A percentile compares a stretch with the other conserved stretches of the same genome.
phyloP scores from a whole-genome alignment of 92 coral and sea anemone species.

The Zoanthus sansibaricus region DNA sequence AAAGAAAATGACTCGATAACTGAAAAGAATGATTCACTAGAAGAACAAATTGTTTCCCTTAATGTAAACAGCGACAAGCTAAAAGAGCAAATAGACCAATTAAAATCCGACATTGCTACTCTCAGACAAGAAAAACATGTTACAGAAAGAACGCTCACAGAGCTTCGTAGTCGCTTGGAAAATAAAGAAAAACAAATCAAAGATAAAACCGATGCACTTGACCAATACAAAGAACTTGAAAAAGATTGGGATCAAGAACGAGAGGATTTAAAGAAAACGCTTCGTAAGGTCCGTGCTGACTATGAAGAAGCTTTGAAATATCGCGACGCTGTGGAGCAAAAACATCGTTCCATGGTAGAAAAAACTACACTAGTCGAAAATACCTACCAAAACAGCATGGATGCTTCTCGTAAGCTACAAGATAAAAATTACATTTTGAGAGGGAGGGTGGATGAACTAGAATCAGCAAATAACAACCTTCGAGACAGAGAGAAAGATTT shows the following conservation, averaged over 20 bases:
- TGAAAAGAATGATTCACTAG: constrained; percentile 69
- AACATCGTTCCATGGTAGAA: constrained; percentile 67
- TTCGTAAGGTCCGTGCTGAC: constrained; percentile 65
- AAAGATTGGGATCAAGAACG: constrained; percentile 62
- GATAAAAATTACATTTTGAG: constrained; percentile 71
- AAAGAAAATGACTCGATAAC: constrained; percentile 79
- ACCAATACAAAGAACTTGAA: constrained; percentile 66
- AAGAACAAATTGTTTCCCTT: constrained; percentile 73
- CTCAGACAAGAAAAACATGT: constrained; percentile 72
- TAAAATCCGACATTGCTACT: constrained; percentile 67
- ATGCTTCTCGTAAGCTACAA: constrained; percentile 74
- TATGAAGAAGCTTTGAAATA: constrained; percentile 66
- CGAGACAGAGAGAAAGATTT: constrained; percentile 75
- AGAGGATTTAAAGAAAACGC: constrained; percentile 68
- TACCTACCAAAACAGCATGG: constrained; percentile 72
- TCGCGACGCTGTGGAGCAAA: constrained; percentile 66
- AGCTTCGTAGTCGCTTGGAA: constrained; percentile 72
- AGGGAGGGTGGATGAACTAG: constrained; percentile 69
- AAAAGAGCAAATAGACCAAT: constrained; percentile 85
- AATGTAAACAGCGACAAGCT: constrained; percentile 67
- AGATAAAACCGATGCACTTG: constrained; percentile 59
- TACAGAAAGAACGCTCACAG: constrained; percentile 68
- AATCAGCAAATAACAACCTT: constrained; percentile 61
- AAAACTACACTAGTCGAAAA: constrained; percentile 71
- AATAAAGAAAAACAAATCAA: constrained; percentile 63